A percentile compares a stretch with the other conserved stretches of the same genome.
phyloP scores from a whole-genome alignment of 2,888 invertebrate genomes.

The Chorisops tibialis region DNA sequence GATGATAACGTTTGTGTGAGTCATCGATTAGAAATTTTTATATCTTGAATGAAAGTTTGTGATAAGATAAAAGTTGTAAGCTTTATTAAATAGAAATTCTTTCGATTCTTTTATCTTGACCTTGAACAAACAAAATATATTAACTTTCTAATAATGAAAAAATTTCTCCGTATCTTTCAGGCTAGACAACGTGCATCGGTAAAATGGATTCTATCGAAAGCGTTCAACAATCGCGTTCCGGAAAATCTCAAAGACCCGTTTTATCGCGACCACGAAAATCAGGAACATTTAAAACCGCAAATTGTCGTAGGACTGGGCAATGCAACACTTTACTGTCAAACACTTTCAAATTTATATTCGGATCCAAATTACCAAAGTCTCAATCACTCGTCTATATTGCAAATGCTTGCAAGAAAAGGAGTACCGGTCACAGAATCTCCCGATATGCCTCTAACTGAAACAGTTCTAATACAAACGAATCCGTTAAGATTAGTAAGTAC shows the following conservation, averaged over 20 bases:
- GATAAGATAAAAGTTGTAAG: no score
- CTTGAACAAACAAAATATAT: conserved; percentile 1
- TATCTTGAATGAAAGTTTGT: no score
- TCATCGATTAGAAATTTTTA: no score
- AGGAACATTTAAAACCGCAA: conserved; percentile 88
- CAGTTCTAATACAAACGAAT: conserved; percentile 91
- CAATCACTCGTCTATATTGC: conserved; percentile 92
- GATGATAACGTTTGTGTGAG: no score
- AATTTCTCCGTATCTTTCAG: conserved; percentile 59
- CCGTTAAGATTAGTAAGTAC: conserved; percentile 86
- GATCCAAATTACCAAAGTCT: conserved; percentile 95
- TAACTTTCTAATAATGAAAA: not conserved
- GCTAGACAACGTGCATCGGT: conserved; percentile 94
- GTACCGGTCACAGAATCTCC: conserved; percentile 79
- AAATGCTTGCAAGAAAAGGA: conserved; percentile 88
- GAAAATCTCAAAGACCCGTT: conserved; percentile 91
- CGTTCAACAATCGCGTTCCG: conserved; percentile 91
- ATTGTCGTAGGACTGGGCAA: conserved; percentile 88
- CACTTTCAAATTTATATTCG: conserved; percentile 91
- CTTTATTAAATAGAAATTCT: no score
- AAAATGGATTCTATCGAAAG: conserved; percentile 94
- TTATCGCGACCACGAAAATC: conserved; percentile 92
- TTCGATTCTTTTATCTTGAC: no score
- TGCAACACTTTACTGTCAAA: conserved; percentile 91
- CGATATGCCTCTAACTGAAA: conserved; percentile 89